Conservation (phyloP, 2,797 vertebrate genomes). For the Scolopax bukidnonensis region DNA sequence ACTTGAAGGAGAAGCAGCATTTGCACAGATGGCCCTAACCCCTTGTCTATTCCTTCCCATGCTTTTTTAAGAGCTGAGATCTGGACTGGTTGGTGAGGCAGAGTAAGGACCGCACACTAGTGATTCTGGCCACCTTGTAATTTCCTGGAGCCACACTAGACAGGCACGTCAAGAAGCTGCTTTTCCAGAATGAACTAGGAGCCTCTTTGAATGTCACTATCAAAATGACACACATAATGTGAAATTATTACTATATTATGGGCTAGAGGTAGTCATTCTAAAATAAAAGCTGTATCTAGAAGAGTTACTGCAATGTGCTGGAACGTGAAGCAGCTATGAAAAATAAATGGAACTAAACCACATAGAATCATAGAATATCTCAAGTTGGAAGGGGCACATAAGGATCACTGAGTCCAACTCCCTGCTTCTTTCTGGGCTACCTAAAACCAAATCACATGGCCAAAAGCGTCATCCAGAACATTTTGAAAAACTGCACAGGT, state of each 20-base stretch:
- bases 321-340: not conserved
- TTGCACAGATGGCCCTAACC: fast-evolving
- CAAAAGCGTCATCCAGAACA: not conserved
- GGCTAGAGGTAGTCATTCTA: not conserved
- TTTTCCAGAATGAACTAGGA: not conserved
- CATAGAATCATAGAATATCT: not conserved
- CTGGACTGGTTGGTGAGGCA: not conserved
- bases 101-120: not conserved
- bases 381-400: not conserved
- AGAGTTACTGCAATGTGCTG: not conserved
- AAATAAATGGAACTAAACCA: not conserved
- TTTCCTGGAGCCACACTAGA: not conserved
- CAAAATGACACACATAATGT: fast-evolving
- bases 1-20: not conserved
- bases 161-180: fast-evolving
- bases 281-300: not conserved
- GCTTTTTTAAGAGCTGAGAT: not conserved
- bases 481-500: not conserved
- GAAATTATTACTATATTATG: not conserved
- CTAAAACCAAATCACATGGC: not conserved
- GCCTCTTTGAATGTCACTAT: not conserved
- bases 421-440: not conserved
- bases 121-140: not conserved
- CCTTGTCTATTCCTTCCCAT: not conserved
- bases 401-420: not conserved